These are phyloP conservation scores for Syrista parreyssii DNA, from an alignment of 2,888 invertebrate genomes.

Conservation along the genomic window DNA sequence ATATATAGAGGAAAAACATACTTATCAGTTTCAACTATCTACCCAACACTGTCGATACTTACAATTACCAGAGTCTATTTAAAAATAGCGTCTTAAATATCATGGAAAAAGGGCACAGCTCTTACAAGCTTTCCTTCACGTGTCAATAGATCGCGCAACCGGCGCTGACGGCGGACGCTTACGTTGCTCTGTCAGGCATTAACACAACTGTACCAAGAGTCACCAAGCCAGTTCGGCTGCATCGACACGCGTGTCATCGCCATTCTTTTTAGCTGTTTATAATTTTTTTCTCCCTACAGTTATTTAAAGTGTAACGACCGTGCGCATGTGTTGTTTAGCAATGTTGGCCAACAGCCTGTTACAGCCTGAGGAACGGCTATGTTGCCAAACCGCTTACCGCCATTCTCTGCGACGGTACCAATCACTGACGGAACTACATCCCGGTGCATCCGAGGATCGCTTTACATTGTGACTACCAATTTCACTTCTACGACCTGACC, in stretches of 20 bases:
- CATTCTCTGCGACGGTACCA: conserved; percentile 26
- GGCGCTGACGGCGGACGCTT: background rate
- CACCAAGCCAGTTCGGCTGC: background rate
- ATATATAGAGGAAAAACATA: background rate
- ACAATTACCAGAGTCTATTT: background rate
- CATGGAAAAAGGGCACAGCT: background rate
- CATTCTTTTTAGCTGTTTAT: background rate
- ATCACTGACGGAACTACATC: conserved; percentile 40
- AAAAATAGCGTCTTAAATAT: background rate
- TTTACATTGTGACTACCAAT: background rate
- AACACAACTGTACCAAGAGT: background rate
- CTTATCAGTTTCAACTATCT: background rate
- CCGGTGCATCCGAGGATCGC: conserved; percentile 30
- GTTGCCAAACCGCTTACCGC: conserved; percentile 42
- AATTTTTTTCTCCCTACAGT: conserved; percentile 15
- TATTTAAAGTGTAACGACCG: conserved; percentile 47
- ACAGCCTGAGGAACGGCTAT: conserved; percentile 41
- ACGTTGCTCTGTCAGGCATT: background rate
- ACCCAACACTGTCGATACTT: background rate
- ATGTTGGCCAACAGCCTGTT: conserved; percentile 48
- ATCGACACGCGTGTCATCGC: background rate
- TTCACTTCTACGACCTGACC: background rate
- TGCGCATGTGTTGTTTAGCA: conserved; percentile 27
- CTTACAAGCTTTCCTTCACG: background rate
- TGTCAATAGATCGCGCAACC: background rate